Evolutionary conservation across 2,888 invertebrate genomes (phyloP).

Genomic region (Quadroppia sp.): DNA sequence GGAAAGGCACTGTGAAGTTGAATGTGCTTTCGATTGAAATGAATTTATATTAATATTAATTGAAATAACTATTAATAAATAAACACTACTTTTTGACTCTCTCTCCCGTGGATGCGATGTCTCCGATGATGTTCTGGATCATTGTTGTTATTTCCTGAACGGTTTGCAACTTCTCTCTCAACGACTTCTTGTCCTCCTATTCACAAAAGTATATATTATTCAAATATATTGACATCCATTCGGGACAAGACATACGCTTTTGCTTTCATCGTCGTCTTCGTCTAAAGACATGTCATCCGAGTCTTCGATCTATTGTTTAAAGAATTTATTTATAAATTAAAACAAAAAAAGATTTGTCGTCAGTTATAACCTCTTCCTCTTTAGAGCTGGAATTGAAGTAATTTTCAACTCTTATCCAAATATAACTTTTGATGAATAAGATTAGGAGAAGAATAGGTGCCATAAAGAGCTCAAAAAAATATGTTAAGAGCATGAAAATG

Average conservation of each 20-base stretch:
- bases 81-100: conserved; percentile 79
- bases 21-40: conserved; percentile 66
- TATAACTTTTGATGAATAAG: conserved; percentile 70
- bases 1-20: conserved; percentile 93
- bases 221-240: not conserved
- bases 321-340: too few species aligned
- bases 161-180: conserved; percentile 86
- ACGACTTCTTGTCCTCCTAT: conserved; percentile 91
- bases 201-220: not conserved
- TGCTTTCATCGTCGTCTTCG: conserved; percentile 85
- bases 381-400: conserved; percentile 50
- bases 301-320: conserved; percentile 48
- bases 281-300: conserved; percentile 62
- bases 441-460: conserved; percentile 75
- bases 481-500: conserved; percentile 79
- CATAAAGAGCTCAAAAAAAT: conserved; percentile 95
- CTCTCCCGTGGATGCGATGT: conserved; percentile 88
- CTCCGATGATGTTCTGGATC: conserved; percentile 92
- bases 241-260: conserved; percentile 51
- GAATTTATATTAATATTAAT: conserved; percentile 39
- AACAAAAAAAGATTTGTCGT: not conserved
- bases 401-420: conserved; percentile 55
- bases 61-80: conserved; percentile 2
- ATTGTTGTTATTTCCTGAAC: conserved; percentile 96
- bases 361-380: conserved; percentile 50